A percentile compares a stretch with the other conserved stretches of the same genome.
Conservation (phyloP, 1,140 invertebrate species). For the Drosophila pandora region DNA sequence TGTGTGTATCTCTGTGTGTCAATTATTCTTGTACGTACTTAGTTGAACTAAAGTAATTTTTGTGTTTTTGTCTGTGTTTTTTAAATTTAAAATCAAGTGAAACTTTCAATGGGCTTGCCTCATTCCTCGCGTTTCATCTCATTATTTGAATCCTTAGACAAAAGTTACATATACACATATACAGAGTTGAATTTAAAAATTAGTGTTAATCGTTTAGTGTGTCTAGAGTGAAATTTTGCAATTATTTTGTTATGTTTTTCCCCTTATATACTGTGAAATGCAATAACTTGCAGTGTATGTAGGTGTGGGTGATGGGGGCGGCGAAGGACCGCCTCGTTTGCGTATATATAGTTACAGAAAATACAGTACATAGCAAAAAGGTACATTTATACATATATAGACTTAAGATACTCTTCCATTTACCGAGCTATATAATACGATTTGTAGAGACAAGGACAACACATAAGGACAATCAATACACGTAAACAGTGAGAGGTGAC, state of each 20-base stretch:
- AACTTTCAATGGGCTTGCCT: conserved; percentile 21
- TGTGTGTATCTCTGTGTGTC: conserved; percentile 27
- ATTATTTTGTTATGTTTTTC: conserved; percentile 10
- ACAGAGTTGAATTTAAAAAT: conserved; percentile 57
- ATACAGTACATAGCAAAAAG: conserved; percentile 71
- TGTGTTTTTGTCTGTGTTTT: conserved; percentile 18
- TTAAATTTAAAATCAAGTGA: conserved; percentile 62
- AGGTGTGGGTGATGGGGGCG: conserved; percentile 10
- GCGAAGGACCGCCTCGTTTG: conserved; percentile 4
- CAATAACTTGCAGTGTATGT: conserved; percentile 20
- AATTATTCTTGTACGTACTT: conserved; percentile 29
- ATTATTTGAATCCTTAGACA: conserved; percentile 38
- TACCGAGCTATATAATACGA: conserved; percentile 30
- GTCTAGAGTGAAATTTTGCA: conserved; percentile 36
- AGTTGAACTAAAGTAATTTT: conserved; percentile 43
- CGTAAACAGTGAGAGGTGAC: conserved; percentile 52
- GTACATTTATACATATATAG: conserved; percentile 60
- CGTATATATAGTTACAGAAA: conserved; percentile 48
- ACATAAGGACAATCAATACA: conserved; percentile 54
- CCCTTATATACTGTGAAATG: conserved; percentile 32
- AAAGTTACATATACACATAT: conserved; percentile 70
- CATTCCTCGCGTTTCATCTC: not conserved
- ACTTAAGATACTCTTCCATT: conserved; percentile 46
- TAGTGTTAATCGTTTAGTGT: conserved; percentile 37
- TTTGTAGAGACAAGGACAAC: conserved; percentile 49